Conservation (phyloP, 2,113 vertebrate species). For the Seriola rivoliana region DNA sequence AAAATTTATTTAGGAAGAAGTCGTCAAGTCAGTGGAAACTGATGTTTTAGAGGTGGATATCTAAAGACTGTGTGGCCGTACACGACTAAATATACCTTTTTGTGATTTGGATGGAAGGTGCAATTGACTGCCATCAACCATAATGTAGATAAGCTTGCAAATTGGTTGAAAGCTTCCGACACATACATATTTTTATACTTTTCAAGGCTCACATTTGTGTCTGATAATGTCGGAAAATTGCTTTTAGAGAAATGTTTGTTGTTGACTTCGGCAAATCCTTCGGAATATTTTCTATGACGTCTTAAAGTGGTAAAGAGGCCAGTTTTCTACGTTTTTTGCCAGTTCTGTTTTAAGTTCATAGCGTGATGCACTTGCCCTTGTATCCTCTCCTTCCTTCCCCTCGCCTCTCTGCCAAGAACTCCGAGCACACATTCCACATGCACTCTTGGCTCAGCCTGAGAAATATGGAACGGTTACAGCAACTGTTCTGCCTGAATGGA, state of each 20-base stretch:
- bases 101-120: background rate
- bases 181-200: too few relatives aligned
- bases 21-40: background rate
- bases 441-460: slow-evolving; percentile 57
- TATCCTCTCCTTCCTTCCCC: slow-evolving; percentile 19
- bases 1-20: background rate
- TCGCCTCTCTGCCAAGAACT: slow-evolving; percentile 48
- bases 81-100: background rate
- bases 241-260: background rate
- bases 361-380: slow-evolving; percentile 39
- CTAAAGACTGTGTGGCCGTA: background rate
- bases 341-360: slow-evolving; percentile 17
- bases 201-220: background rate
- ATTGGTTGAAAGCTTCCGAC: too few relatives aligned
- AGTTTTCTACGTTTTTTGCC: slow-evolving; percentile 11
- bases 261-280: slow-evolving; percentile 8
- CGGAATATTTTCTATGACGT: background rate
- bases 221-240: background rate
- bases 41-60: background rate
- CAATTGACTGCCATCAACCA: background rate
- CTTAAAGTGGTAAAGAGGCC: background rate
- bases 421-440: slow-evolving; percentile 54
- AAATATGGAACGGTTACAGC: slow-evolving; percentile 65
- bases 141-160: background rate
- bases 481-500: slow-evolving; percentile 66